phyloP scores from a whole-genome alignment of 2,797 vertebrate genomes.

The Enteromius trimaculatus region DNA sequence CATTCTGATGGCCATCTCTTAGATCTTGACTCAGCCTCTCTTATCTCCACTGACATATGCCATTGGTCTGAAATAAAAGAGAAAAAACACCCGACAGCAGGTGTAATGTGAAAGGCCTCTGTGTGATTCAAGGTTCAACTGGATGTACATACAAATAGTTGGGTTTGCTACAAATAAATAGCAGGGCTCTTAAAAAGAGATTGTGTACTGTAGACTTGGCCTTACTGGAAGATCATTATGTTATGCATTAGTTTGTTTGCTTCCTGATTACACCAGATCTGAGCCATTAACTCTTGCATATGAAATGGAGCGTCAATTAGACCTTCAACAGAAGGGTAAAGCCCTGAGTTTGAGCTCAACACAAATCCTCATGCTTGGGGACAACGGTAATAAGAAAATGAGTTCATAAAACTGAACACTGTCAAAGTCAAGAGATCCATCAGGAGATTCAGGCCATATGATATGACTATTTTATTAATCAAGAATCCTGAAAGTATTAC shows the following conservation, averaged over 20 bases:
- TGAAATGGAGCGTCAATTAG: conserved; percentile 46
- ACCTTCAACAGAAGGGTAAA: conserved; percentile 8
- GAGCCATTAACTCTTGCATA: conserved; percentile 63
- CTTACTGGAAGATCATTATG: conserved; percentile 66
- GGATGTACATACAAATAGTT: conserved; percentile 56
- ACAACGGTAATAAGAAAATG: background rate
- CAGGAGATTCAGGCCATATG: background rate
- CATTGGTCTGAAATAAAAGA: conserved; percentile 31
- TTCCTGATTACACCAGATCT: conserved; percentile 60
- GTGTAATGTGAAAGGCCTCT: conserved; percentile 42
- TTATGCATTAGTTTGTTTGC: conserved; percentile 63
- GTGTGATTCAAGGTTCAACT: conserved; percentile 58
- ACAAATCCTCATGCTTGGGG: background rate
- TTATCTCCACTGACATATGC: conserved; percentile 47
- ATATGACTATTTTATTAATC: background rate
- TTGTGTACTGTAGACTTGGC: conserved; percentile 45
- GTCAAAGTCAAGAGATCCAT: background rate
- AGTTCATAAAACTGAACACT: conserved; percentile 3
- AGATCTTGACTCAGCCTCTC: conserved; percentile 17
- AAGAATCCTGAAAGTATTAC: background rate
- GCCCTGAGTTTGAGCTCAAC: background rate
- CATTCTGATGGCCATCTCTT: conserved; percentile 31
- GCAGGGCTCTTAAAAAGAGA: conserved; percentile 25
- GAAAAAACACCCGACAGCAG: conserved; percentile 32
- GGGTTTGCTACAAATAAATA: conserved; percentile 60